Base-by-base conservation (phyloP, 2,797 vertebrate genomes). In the Clarias fuscus region DNA sequence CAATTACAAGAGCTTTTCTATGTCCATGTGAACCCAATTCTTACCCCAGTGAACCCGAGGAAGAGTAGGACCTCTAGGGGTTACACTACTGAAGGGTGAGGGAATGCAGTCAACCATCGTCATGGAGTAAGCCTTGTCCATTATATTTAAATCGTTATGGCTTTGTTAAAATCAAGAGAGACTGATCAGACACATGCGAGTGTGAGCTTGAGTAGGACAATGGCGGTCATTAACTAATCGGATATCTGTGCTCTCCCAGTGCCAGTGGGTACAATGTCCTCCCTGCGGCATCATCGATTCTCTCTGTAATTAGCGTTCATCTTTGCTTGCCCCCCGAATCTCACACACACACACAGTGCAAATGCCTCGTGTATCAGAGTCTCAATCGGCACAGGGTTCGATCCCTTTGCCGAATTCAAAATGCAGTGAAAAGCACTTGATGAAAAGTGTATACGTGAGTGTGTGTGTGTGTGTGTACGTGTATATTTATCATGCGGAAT, bases 291-390 rank as follows among this genome's bases (percentile, higher is more conserved):
- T 48, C 61, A 81, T 59, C 30, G 68, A 84, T 84, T 80, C 18
- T 33, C 37, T 40, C 61, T 82, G 30, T 87, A 87, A 82, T 87
- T 85, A 82, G 48, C 76, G 61, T 84, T 84, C 73, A 70, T 82
- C 77, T 81, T 73, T 84, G 59, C 72, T 18, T 83, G 48, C 61
- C 58, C 37, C 30, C 43, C 65, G 37, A 37, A 37, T 37, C 37
- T 4, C 37, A 37, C 37, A 37, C 37, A 33, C 33, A 37, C 37
- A 37, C 37, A 77, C 20, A 56, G 43, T 15, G 22, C 61, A 68
- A 77, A 33, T 68, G 5, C 24, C 6, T 30, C 64, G 0, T 30
- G 30, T 71, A 77, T 22, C 20, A 43, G 84, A 62, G n/a, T 70
- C 71, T 43, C 53, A 48, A 33, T 58, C 30, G 70, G 37, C 40